Conservation (phyloP, 1,140 invertebrate genomes). For the Cydia fagiglandana region DNA sequence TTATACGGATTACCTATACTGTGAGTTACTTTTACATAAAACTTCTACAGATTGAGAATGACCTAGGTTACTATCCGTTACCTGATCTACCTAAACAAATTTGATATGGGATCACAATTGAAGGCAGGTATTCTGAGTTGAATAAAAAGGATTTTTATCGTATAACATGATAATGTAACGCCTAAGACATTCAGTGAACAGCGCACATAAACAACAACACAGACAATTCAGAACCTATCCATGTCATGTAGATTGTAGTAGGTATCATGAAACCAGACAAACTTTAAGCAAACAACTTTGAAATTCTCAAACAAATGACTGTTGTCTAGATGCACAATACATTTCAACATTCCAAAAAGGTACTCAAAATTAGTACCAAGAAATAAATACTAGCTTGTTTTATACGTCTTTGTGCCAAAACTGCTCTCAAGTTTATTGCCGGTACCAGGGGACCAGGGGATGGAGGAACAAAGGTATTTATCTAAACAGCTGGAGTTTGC, state of each 20-base stretch:
- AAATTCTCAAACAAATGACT: constrained; percentile 5
- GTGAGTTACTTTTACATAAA: too few species aligned
- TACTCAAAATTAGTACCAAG: constrained; percentile 18
- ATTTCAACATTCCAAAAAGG: constrained; percentile 16
- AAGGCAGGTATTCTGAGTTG: too few species aligned
- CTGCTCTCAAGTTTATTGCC: constrained; percentile 10
- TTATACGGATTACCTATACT: not conserved
- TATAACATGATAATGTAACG: too few species aligned
- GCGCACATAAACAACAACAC: too few species aligned
- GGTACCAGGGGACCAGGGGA: constrained; percentile 11
- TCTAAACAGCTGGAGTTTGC: constrained; percentile 27
- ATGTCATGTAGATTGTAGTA: not conserved
- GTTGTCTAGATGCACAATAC: constrained; percentile 10
- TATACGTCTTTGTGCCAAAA: constrained; percentile 19
- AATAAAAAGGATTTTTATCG: too few species aligned
- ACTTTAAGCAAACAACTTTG: not conserved
- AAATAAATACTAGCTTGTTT: constrained; percentile 31
- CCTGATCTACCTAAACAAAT: too few species aligned
- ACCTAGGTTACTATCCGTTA: too few species aligned
- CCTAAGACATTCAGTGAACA: too few species aligned
- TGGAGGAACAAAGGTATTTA: constrained; percentile 24
- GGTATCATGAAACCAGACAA: constrained; percentile 3
- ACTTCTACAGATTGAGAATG: too few species aligned
- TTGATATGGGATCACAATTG: too few species aligned
- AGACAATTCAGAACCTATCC: too few species aligned